A percentile compares a stretch with the other conserved stretches of the same genome.
Evolutionary conservation across 2,888 invertebrate genomes (phyloP).

Genomic region (Ichneumon xanthorius): DNA sequence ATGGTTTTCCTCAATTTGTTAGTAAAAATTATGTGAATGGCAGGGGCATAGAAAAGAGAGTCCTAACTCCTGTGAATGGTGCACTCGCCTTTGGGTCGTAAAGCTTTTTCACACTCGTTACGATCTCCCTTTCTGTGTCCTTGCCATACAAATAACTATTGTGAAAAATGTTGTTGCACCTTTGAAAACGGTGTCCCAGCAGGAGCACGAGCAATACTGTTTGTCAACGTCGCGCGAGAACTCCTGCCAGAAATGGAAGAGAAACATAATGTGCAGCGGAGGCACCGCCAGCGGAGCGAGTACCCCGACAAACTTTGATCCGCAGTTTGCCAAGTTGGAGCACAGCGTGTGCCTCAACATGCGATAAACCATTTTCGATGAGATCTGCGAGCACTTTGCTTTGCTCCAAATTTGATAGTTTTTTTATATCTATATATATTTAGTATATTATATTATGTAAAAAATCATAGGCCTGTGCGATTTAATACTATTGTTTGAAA

Average conservation of each 20-base stretch:
- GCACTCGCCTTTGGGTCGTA: too few species aligned
- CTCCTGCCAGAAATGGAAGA: conserved; percentile 89
- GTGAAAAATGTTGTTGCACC: conserved; percentile 83
- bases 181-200: conserved; percentile 92
- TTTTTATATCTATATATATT: not conserved
- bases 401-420: not conserved
- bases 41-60: too few species aligned
- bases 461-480: conserved; percentile 3
- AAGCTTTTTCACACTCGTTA: too few species aligned
- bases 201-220: conserved; percentile 89
- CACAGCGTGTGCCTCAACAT: conserved; percentile 79
- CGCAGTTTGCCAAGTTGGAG: conserved; percentile 78
- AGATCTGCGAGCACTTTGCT: not conserved
- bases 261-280: conserved; percentile 87
- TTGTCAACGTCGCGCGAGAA: conserved; percentile 89
- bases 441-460: conserved; percentile 3
- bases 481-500: conserved; percentile 16
- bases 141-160: too few species aligned
- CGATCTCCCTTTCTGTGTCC: too few species aligned
- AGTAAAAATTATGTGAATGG: too few species aligned
- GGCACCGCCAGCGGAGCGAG: conserved; percentile 85
- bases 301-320: conserved; percentile 80
- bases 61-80: too few species aligned
- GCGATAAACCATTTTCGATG: conserved; percentile 65
- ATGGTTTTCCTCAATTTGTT: too few species aligned